These are phyloP conservation scores for Magallana nippona DNA, from an alignment of 2,888 invertebrate species.

Conservation along the genomic window DNA sequence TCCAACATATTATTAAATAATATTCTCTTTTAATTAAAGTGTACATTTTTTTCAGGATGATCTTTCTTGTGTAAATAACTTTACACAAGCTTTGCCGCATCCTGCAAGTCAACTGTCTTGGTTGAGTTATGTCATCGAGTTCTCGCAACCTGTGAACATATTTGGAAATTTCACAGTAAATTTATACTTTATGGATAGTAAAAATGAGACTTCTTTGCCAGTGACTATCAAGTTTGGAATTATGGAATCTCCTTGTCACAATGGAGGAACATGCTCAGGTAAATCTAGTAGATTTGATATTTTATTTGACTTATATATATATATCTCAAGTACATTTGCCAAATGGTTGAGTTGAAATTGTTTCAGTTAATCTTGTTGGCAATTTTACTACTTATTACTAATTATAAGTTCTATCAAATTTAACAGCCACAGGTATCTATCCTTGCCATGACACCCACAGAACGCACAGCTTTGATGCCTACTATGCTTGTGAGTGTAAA, in stretches of 20 bases:
- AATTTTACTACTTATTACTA: neutral
- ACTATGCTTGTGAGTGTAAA: conserved; percentile 56
- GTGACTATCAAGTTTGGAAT: conserved; percentile 53
- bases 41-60: neutral
- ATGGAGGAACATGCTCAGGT: conserved; percentile 51
- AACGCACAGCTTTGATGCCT: conserved; percentile 52
- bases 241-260: conserved; percentile 56
- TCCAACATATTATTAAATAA: too few species aligned
- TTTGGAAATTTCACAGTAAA: conserved; percentile 24
- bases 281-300: neutral
- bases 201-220: conserved; percentile 39
- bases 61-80: neutral
- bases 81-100: conserved; percentile 9
- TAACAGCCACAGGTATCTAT: conserved; percentile 47
- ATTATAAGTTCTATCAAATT: conserved; percentile 9
- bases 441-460: conserved; percentile 53
- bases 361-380: neutral
- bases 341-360: neutral
- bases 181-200: conserved; percentile 5
- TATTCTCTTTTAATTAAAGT: neutral
- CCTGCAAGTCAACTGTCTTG: neutral
- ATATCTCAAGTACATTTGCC: neutral
- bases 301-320: neutral
- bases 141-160: neutral
- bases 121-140: conserved; percentile 4